These are phyloP conservation scores for Xiphorhynchus erythropygius DNA, from an alignment of 2,797 vertebrate species.

Conservation along the genomic window DNA sequence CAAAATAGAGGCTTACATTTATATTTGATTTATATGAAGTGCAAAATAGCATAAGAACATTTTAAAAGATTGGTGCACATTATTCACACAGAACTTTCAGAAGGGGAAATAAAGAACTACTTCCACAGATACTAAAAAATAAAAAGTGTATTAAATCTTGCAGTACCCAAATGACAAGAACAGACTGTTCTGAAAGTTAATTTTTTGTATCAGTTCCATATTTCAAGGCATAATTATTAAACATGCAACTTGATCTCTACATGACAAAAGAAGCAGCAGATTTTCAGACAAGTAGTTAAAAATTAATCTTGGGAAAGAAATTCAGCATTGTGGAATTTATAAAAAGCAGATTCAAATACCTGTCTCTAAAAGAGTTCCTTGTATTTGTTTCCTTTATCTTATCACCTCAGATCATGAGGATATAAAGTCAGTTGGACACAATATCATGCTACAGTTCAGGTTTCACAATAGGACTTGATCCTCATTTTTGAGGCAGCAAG, in stretches of 20 bases:
- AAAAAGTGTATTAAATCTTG: constrained; percentile 7
- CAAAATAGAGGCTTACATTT: background rate
- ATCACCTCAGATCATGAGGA: background rate
- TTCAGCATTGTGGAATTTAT: background rate
- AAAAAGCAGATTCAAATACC: background rate
- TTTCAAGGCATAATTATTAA: constrained; percentile 43
- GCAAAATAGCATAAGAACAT: background rate
- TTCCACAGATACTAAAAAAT: background rate
- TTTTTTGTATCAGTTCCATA: constrained; percentile 6
- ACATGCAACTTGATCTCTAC: background rate
- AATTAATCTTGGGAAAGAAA: background rate
- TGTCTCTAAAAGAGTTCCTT: background rate
- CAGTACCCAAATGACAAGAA: background rate
- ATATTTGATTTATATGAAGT: background rate
- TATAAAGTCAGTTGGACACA: background rate
- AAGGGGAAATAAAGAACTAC: background rate
- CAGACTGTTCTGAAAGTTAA: constrained; percentile 41
- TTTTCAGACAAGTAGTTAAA: constrained; percentile 22
- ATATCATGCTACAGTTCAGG: background rate
- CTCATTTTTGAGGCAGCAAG: background rate
- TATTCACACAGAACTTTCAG: background rate
- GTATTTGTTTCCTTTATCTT: background rate
- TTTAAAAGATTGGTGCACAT: background rate
- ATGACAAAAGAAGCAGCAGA: constrained; percentile 36
- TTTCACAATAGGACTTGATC: background rate